Base-by-base conservation (phyloP, 2,797 vertebrate genomes). In the Anguilla anguilla region DNA sequence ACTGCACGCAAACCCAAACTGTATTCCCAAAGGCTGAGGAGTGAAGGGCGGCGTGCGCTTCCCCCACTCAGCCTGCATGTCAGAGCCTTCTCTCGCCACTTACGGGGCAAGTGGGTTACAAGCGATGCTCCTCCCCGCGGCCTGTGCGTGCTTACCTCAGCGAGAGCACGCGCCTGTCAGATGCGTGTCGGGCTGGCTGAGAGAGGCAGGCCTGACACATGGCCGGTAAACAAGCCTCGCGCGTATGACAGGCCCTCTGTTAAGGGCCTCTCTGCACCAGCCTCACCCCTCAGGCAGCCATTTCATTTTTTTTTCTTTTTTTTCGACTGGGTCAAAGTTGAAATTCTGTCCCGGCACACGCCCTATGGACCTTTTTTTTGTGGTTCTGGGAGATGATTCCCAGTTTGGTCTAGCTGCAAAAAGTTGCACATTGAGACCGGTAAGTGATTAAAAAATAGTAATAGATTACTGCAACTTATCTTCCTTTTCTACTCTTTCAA, bases 321-420 rank as follows among this genome's bases (percentile, higher is more conserved):
- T 46, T 46, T 87, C 15, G 69, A 69, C 22, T 67, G 61, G 46
- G 86, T 87, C 79, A 72, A 43, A 87, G 43, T 83, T 67, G 39
- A 28, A 81, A 81, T 83, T 84, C 46, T 39, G 43, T 46, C 46
- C 57, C 81, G 43, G n/a, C 49, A 64, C 31, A 57, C 43, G 39
- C 82, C 83, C 83, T 87, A 22, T 39, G 81, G 64, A 84, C 79
- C 7, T 28, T 64, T 31, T 31, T 6, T 39, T 35, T 11, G 39
- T n/a, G 22, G 82, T 84, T 87, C 51, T 74, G 31, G 83, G 31
- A 31, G 82, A 43, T 57, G 25, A 74, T 87, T 35, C 35, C 0
- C 51, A 25, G 4, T 7, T 61, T 1, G 17, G 39, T 43, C 31
- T 28, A 87, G 59, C 28, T 51, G 53, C n/a, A 83, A 69, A 61